phyloP scores from a whole-genome alignment of 2,113 vertebrate species.

The Syngnathus typhle region DNA sequence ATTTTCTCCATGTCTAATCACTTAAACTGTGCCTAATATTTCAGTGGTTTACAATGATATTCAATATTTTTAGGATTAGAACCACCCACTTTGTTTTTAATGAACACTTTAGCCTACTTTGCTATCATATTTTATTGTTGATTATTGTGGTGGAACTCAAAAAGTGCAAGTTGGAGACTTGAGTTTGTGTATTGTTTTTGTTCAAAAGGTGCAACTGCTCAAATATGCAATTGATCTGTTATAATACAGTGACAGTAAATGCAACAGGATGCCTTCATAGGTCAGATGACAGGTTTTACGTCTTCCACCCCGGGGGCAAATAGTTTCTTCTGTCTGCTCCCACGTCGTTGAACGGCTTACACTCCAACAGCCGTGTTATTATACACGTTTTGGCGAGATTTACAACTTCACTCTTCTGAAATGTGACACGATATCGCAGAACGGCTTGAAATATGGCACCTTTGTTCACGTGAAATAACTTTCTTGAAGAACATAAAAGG shows the following conservation, averaged over 20 bases:
- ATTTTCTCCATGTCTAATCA: no score
- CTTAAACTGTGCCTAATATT: no score
- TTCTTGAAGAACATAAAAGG: not conserved
- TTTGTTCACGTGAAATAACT: not conserved
- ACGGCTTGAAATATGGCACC: not conserved
- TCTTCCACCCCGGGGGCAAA: not conserved
- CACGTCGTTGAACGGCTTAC: not conserved
- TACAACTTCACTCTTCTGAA: not conserved
- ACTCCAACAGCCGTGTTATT: constrained; percentile 3
- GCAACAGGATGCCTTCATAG: not conserved
- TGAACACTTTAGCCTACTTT: no score
- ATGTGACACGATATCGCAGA: not conserved
- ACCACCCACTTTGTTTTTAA: no score
- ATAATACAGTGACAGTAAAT: constrained; percentile 21
- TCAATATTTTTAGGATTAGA: no score
- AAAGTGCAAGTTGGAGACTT: no score
- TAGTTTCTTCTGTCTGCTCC: constrained; percentile 21
- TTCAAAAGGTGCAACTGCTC: no score
- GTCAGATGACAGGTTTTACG: constrained; percentile 8
- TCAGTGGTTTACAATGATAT: no score
- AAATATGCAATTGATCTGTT: no score
- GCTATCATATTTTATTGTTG: no score
- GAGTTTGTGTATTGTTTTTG: no score
- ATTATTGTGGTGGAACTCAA: no score
- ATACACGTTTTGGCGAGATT: not conserved